Evolutionary conservation across 2,113 vertebrate species (phyloP), one percentile per base, ranked within the genome.

Genomic region (Lutjanus erythropterus): DNA sequence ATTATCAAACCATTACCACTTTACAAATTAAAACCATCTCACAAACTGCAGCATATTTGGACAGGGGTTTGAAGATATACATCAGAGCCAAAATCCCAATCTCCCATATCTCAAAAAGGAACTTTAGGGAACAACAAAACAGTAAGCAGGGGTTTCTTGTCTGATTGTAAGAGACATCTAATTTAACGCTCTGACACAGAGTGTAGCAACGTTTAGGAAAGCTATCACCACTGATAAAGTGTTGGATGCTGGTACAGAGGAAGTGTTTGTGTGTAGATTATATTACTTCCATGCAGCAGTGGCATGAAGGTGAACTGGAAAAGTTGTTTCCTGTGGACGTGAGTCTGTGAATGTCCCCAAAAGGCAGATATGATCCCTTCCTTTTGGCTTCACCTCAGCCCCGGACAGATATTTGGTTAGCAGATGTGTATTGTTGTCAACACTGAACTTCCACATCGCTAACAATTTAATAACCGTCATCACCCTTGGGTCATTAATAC

Each of bases 401-500:
- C 69, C 23, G 47, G 37, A n/a, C 49, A 39, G 52, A 58, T 76
- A 73, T 85, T 81, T 81, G 47, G 8, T 79, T 62, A 44, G 42
- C 67, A 14, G 41, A 39, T 62, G 37, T 67, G 69, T 41, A 7
- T 73, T 56, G 78, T 79, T 83, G 85, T 79, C 73, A 70, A 66
- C 81, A 53, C 59, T 3, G 2, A 82, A 66, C 59, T 65, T 78
- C 27, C 50, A 59, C 35, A 56, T 78, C 19, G 8, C 71, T 71
- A 83, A 85, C 74, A 78, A 27, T 87, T 84, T 78, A 84, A 65
- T 83, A 79, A 82, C 66, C 82, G 33, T 67, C 72, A 27, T 84
- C 85, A 71, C 81, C 81, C 84, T 46, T 4, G 65, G 79, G 79
- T 86, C 83, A 83, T 89, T 90, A 85, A 80, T 64, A 61, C 78